A percentile compares a stretch with the other conserved stretches of the same genome.
These are phyloP conservation scores for Aleadryas rufinucha DNA, from an alignment of 2,113 vertebrate species.

Conservation along the genomic window DNA sequence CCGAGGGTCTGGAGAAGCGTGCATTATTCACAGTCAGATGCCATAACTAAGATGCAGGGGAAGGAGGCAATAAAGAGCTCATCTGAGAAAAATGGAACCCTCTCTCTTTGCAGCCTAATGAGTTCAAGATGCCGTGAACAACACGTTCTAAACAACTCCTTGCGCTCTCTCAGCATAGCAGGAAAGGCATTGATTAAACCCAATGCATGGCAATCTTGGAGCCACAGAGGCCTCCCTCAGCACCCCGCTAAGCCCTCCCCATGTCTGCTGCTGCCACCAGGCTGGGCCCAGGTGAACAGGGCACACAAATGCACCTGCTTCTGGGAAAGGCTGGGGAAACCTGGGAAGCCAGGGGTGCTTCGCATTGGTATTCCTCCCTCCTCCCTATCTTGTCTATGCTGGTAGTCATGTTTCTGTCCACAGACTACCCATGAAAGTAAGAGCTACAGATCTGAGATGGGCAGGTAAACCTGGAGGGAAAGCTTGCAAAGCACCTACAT, in stretches of 20 bases:
- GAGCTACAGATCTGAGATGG: background rate
- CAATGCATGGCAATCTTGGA: fast-evolving
- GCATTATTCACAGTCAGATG: slow-evolving; percentile 20
- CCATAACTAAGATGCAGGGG: background rate
- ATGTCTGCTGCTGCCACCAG: background rate
- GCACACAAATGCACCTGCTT: background rate
- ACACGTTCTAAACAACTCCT: background rate
- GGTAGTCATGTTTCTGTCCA: background rate
- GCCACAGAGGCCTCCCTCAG: background rate
- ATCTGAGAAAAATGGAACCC: background rate
- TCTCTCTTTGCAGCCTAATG: background rate
- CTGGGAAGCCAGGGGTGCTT: background rate
- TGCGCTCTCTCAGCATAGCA: background rate
- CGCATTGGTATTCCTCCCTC: background rate
- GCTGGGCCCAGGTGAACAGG: background rate
- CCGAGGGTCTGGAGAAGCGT: background rate
- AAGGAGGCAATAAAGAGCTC: background rate
- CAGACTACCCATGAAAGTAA: background rate
- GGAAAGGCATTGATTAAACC: background rate
- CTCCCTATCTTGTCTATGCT: background rate
- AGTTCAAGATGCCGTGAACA: background rate
- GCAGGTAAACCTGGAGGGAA: background rate
- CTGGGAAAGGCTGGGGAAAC: background rate
- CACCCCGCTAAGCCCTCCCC: fast-evolving
- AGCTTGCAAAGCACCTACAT: background rate